These are phyloP conservation scores for Pseudoatta argentina DNA, from an alignment of 1,140 invertebrate genomes.

Conservation along the genomic window DNA sequence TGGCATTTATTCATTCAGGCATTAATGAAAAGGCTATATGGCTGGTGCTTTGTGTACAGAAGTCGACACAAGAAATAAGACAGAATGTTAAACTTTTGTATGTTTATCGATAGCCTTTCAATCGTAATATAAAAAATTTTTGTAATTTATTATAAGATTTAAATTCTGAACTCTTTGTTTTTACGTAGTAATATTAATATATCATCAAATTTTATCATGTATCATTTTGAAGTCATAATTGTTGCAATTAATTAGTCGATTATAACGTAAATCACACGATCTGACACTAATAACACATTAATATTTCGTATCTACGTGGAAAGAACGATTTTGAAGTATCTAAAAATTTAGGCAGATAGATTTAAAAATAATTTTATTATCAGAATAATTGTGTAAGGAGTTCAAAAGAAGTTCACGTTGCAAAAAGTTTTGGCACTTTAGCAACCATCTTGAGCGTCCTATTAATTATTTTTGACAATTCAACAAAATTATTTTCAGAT, in stretches of 20 bases:
- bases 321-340: too few species aligned
- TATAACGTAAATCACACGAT: background rate
- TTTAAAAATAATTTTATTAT: too few species aligned
- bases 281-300: background rate
- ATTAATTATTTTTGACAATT: too few species aligned
- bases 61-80: background rate
- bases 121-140: background rate
- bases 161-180: background rate
- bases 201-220: background rate
- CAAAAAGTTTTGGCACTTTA: too few species aligned
- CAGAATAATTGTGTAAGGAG: too few species aligned
- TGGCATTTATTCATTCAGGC: constrained; percentile 75
- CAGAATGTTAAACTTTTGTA: background rate
- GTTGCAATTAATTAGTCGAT: background rate
- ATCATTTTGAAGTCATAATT: background rate
- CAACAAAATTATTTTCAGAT: too few species aligned
- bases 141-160: background rate
- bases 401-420: too few species aligned
- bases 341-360: too few species aligned
- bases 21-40: constrained; percentile 74
- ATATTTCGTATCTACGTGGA: too few species aligned
- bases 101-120: background rate
- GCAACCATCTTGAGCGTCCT: too few species aligned
- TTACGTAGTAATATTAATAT: background rate
- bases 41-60: constrained; percentile 23